Percentiles rank a stretch among this genome's conserved stretches.
Conservation (phyloP, 2,888 invertebrate genomes). For the Pherbina coryleti region DNA sequence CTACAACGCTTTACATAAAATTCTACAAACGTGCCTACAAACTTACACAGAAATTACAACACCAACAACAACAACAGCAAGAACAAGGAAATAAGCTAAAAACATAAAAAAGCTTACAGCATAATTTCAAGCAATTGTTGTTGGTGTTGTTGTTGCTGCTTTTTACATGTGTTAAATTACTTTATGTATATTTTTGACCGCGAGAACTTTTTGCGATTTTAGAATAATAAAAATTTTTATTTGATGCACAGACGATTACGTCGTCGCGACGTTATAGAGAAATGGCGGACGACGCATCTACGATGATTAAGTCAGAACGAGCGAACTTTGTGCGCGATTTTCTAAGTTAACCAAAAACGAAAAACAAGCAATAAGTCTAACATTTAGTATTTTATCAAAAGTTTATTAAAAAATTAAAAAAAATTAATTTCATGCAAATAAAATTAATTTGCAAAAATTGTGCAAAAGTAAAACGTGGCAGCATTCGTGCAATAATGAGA, state of each 20-base stretch:
- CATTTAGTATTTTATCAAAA: neutral
- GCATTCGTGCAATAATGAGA: neutral
- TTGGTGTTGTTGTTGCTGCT: neutral
- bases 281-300: neutral
- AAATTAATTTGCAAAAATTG: neutral
- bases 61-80: neutral
- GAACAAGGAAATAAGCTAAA: neutral
- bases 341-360: neutral
- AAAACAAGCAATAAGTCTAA: neutral
- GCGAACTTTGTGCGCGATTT: neutral
- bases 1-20: neutral
- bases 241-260: neutral
- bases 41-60: conserved; percentile 23
- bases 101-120: conserved; percentile 20
- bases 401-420: neutral
- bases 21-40: neutral
- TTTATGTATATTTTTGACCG: neutral
- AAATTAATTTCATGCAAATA: neutral
- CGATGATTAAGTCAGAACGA: neutral
- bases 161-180: neutral
- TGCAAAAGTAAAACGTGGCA: conserved; percentile 19
- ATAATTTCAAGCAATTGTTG: neutral
- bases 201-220: conserved; percentile 5
- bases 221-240: neutral
- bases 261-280: neutral